Conservation (phyloP, 2,797 vertebrate genomes). For the Sebastiscus albofasciatus region DNA sequence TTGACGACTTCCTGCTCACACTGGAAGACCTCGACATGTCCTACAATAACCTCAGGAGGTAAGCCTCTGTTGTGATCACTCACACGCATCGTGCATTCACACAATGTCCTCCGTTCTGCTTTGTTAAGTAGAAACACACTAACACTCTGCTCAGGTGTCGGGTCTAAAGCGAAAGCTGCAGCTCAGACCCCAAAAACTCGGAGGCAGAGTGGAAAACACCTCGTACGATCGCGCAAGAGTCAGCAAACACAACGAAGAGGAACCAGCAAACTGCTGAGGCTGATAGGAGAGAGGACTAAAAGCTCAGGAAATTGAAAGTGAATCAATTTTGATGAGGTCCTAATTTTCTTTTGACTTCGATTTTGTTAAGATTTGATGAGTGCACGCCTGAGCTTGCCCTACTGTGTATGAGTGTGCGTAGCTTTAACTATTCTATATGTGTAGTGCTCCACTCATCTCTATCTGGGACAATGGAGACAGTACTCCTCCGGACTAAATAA, state of each 20-base stretch:
- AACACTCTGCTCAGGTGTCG: background rate
- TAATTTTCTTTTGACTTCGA: slow-evolving; percentile 54
- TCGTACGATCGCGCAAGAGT: slow-evolving; percentile 17
- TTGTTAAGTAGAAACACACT: slow-evolving; percentile 15
- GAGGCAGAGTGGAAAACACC: background rate
- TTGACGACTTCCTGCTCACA: slow-evolving; percentile 90
- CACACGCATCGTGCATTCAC: background rate
- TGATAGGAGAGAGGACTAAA: slow-evolving; percentile 9
- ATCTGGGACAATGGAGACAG: slow-evolving; percentile 22
- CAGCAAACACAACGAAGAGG: slow-evolving; percentile 35
- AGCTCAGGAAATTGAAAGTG: slow-evolving; percentile 41
- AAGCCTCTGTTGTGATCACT: background rate
- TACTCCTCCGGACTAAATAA: slow-evolving; percentile 26
- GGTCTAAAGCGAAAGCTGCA: background rate
- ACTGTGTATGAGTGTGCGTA: background rate
- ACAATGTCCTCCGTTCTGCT: background rate
- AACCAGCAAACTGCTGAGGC: slow-evolving; percentile 41
- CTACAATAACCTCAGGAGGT: slow-evolving; percentile 91
- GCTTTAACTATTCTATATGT: background rate
- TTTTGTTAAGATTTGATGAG: slow-evolving; percentile 40
- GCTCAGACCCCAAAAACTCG: slow-evolving; percentile 2
- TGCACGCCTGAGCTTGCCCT: background rate
- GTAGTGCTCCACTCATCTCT: background rate
- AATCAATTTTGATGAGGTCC: slow-evolving; percentile 63
- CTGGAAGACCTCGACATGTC: slow-evolving; percentile 93